phyloP scores from a whole-genome alignment of 1,140 invertebrate genomes.

The Euwallacea fornicatus region DNA sequence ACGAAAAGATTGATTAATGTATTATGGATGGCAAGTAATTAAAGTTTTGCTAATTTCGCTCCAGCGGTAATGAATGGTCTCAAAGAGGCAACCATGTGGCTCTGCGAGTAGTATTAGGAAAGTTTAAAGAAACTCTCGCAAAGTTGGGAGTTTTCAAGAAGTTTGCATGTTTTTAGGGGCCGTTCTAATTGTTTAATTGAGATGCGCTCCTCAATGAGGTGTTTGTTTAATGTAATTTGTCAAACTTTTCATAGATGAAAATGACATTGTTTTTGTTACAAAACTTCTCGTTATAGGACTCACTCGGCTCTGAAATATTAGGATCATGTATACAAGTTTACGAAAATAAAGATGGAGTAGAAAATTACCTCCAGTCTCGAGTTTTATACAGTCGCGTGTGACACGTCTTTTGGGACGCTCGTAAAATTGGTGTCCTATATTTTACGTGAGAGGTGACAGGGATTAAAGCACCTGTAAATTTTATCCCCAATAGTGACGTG shows the following conservation, averaged over 20 bases:
- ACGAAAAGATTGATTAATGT: slow-evolving; percentile 20
- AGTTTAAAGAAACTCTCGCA: slow-evolving; percentile 5
- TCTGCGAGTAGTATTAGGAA: not conserved
- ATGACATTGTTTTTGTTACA: too few relatives aligned
- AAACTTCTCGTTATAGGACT: not conserved
- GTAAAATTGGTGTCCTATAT: slow-evolving; percentile 33
- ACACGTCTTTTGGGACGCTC: slow-evolving; percentile 22
- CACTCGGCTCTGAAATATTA: slow-evolving; percentile 10
- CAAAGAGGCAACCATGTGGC: not conserved
- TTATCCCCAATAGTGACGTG: slow-evolving; percentile 27
- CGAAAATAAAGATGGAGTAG: slow-evolving; percentile 32
- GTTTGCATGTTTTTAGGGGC: slow-evolving; percentile 1
- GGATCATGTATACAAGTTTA: slow-evolving; percentile 2
- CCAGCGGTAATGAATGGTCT: slow-evolving; percentile 3
- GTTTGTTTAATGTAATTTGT: not conserved
- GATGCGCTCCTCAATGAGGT: not conserved
- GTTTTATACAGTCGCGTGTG: slow-evolving; percentile 22
- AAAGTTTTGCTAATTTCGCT: slow-evolving; percentile 12
- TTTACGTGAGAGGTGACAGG: slow-evolving; percentile 31
- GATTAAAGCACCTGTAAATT: slow-evolving; percentile 30
- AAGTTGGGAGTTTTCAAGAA: not conserved
- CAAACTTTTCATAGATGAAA: not conserved
- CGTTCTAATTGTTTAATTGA: slow-evolving; percentile 1
- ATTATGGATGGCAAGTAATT: slow-evolving; percentile 10
- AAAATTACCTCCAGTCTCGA: slow-evolving; percentile 23